Evolutionary conservation across 2,797 vertebrate species (phyloP).

Genomic region (Silurus aristotelis): DNA sequence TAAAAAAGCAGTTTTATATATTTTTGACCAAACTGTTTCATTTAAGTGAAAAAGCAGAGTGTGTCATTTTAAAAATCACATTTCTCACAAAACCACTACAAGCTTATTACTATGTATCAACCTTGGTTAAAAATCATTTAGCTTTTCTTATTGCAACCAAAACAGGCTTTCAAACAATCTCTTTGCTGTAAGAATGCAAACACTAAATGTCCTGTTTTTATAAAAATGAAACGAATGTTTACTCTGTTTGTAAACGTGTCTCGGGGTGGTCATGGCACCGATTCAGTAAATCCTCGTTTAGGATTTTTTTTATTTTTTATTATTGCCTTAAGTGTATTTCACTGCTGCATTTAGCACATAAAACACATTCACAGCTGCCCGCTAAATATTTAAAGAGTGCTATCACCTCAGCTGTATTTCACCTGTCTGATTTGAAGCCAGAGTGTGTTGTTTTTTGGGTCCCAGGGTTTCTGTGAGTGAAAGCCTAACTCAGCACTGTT

Average conservation of each 20-base stretch:
- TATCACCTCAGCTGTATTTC: constrained; percentile 36
- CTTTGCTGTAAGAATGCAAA: constrained; percentile 23
- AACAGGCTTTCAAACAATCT: neutral
- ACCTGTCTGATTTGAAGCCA: constrained; percentile 39
- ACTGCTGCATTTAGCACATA: constrained; percentile 24
- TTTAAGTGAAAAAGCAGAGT: neutral
- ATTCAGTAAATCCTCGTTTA: neutral
- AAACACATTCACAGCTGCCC: constrained; percentile 23
- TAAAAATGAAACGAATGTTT: constrained; percentile 19
- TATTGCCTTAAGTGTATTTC: constrained; percentile 29
- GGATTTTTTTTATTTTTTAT: neutral
- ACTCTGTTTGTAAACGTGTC: constrained; percentile 27
- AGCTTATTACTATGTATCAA: neutral
- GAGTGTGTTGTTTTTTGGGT: constrained; percentile 39
- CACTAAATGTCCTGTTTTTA: constrained; percentile 3
- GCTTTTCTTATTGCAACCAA: neutral
- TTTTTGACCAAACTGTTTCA: neutral
- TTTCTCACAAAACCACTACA: neutral
- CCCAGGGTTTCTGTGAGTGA: constrained; percentile 29
- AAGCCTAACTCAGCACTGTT: constrained; percentile 53
- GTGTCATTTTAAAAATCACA: neutral
- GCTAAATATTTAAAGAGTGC: constrained; percentile 36
- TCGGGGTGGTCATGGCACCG: constrained; percentile 11
- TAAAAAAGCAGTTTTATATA: neutral
- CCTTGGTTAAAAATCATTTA: constrained; percentile 3